Evolutionary conservation across 1,140 invertebrate species (phyloP).

Genomic region (Notospermus geniculatus): DNA sequence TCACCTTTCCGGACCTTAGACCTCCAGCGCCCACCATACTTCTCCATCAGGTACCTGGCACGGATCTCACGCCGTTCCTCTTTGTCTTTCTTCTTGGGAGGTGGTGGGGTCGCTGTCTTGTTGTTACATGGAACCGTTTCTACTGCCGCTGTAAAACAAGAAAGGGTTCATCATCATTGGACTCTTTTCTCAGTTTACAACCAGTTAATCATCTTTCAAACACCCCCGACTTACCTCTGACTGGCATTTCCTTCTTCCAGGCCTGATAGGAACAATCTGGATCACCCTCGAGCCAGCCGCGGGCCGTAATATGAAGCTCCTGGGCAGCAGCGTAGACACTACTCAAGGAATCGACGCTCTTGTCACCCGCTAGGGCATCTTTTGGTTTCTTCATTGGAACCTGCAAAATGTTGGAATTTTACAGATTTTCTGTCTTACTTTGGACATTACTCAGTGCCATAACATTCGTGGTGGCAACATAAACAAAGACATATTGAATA

Average conservation of each 20-base stretch:
- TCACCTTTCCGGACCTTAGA: slow-evolving; percentile 49
- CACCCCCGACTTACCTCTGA: slow-evolving; percentile 37
- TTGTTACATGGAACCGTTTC: no score
- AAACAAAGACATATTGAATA: no score
- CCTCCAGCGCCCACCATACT: slow-evolving; percentile 67
- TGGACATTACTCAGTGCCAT: no score
- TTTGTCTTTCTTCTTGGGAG: no score
- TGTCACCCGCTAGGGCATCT: slow-evolving; percentile 4
- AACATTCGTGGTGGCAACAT: no score
- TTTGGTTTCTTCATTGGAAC: background rate
- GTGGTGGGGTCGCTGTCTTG: no score
- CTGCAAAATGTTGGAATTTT: no score
- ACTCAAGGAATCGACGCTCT: slow-evolving; percentile 10
- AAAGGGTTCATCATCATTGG: no score
- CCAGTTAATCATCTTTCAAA: no score
- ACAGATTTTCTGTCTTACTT: no score
- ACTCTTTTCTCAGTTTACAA: no score
- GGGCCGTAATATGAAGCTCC: slow-evolving; percentile 70
- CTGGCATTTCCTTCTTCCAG: slow-evolving; percentile 67
- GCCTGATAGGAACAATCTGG: slow-evolving; percentile 68
- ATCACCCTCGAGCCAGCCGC: slow-evolving; percentile 75
- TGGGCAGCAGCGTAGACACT: slow-evolving; percentile 25
- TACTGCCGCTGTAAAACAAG: no score
- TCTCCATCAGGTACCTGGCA: slow-evolving; percentile 70
- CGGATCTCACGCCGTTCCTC: slow-evolving; percentile 52